Conservation (phyloP, 1,140 invertebrate species). For the Macrocentrus cingulum region DNA sequence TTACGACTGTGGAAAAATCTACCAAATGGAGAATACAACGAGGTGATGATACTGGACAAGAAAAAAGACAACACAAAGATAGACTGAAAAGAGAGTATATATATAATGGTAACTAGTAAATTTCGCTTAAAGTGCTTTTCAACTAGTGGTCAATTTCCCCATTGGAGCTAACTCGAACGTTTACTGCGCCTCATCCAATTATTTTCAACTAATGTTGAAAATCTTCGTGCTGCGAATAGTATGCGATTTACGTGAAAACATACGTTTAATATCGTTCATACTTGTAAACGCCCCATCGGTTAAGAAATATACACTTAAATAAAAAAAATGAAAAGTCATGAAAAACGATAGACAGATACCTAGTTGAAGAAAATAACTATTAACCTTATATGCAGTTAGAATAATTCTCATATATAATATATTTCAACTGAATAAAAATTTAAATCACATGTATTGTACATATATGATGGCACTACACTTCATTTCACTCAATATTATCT, state of each 20-base stretch:
- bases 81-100: neutral
- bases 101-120: conserved; percentile 9
- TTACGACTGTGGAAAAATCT: conserved; percentile 3
- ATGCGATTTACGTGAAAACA: neutral
- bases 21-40: conserved; percentile 17
- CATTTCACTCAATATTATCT: neutral
- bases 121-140: conserved; percentile 17
- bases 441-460: neutral
- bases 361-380: too few relatives aligned
- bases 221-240: neutral
- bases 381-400: too few relatives aligned
- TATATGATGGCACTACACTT: neutral
- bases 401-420: too few relatives aligned
- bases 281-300: neutral
- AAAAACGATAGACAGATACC: too few relatives aligned
- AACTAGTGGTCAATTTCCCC: conserved; percentile 13
- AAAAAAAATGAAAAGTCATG: too few relatives aligned
- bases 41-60: conserved; percentile 13
- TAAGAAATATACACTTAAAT: neutral
- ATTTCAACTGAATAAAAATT: too few relatives aligned
- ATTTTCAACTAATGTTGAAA: conserved; percentile 6
- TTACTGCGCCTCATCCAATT: conserved; percentile 37
- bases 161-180: conserved; percentile 21
- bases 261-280: neutral
- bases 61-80: neutral